phyloP scores from a whole-genome alignment of 2,797 vertebrate genomes.

The Anas flavirostris region DNA sequence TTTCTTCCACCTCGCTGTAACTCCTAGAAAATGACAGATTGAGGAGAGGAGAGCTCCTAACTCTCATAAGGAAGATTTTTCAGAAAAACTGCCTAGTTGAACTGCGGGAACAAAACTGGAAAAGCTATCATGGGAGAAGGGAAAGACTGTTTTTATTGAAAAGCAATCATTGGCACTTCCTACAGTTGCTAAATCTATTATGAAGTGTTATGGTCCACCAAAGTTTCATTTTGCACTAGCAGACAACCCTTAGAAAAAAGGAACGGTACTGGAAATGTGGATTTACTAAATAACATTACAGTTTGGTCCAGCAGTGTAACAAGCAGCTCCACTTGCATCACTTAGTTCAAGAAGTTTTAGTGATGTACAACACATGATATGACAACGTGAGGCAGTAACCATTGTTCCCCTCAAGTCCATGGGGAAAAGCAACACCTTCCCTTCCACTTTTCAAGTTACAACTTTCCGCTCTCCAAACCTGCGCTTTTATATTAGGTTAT shows the following conservation, averaged over 20 bases:
- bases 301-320: background rate
- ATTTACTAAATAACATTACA: background rate
- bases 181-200: background rate
- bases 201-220: background rate
- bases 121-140: background rate
- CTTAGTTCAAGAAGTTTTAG: background rate
- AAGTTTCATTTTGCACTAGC: background rate
- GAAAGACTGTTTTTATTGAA: background rate
- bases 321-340: background rate
- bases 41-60: background rate
- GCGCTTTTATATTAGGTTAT: background rate
- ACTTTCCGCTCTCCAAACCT: background rate
- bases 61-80: background rate
- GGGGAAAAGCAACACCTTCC: background rate
- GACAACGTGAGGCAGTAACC: background rate
- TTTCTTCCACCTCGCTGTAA: background rate
- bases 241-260: background rate
- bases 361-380: too few relatives aligned
- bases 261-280: background rate
- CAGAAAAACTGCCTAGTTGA: background rate
- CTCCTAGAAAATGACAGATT: background rate
- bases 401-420: rapidly evolving
- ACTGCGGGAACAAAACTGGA: background rate
- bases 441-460: background rate
- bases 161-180: background rate